These are phyloP conservation scores for Emesis furor DNA, from an alignment of 2,888 invertebrate species.

Conservation along the genomic window DNA sequence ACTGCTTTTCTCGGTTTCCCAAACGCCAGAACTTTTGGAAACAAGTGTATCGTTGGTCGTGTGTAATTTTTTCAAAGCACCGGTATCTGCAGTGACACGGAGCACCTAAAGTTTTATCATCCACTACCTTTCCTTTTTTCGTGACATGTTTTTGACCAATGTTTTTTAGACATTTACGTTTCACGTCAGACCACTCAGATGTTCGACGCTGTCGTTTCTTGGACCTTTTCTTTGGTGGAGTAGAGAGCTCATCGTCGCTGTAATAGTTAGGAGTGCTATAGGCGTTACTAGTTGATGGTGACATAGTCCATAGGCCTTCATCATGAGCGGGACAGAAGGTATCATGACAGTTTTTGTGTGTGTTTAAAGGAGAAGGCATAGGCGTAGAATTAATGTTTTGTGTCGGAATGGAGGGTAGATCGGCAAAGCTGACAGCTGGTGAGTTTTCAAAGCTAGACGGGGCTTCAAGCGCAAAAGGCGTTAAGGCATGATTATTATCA, in stretches of 20 bases:
- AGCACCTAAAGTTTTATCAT: constrained; percentile 15
- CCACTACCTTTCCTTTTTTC: constrained; percentile 30
- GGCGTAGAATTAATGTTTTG: neutral
- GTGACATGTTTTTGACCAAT: constrained; percentile 21
- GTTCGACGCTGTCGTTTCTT: neutral
- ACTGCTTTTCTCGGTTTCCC: constrained; percentile 27
- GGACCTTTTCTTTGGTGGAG: neutral
- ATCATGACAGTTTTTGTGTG: neutral
- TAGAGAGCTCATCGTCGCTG: neutral
- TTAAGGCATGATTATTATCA: neutral
- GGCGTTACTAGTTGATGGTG: neutral
- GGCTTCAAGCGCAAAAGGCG: neutral
- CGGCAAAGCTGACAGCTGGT: neutral
- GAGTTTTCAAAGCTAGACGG: neutral
- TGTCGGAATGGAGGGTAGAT: constrained; percentile 7
- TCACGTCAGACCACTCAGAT: constrained; percentile 29
- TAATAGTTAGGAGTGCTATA: neutral
- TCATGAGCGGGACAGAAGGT: neutral
- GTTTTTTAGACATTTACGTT: constrained; percentile 32
- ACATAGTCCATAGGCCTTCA: neutral
- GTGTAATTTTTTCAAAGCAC: constrained; percentile 24
- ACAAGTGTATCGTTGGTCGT: constrained; percentile 26
- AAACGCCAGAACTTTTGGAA: constrained; percentile 29
- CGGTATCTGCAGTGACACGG: constrained; percentile 10
- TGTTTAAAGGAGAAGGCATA: neutral